These are phyloP conservation scores for Stylophora pistillata DNA, from an alignment of 64 coral and sea anemone species.

Conservation along the genomic window DNA sequence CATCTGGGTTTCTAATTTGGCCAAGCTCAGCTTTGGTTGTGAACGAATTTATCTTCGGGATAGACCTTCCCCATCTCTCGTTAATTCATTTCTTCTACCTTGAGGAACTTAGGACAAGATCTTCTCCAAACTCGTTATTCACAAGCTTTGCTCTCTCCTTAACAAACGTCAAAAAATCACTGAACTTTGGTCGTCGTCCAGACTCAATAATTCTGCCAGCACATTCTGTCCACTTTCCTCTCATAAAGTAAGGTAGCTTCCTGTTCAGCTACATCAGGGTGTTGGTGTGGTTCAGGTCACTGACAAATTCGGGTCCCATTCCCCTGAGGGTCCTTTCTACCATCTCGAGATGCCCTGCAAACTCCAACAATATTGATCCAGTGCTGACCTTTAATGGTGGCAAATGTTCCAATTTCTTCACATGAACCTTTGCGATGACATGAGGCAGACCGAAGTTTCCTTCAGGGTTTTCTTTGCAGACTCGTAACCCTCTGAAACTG, in stretches of 20 bases:
- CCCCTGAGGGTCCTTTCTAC: constrained; percentile 52
- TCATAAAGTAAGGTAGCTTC: too few relatives aligned
- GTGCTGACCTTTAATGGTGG: constrained; percentile 28
- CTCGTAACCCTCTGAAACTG: constrained; percentile 55
- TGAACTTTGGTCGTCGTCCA: constrained; percentile 54
- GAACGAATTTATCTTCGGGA: not conserved
- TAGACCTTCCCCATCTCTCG: not conserved
- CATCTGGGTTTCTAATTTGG: not conserved
- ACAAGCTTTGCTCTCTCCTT: constrained; percentile 59
- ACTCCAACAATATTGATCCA: constrained; percentile 35
- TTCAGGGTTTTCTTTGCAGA: constrained; percentile 48
- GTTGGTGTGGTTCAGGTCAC: constrained; percentile 60
- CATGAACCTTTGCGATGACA: constrained; percentile 59
- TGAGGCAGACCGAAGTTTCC: constrained; percentile 64
- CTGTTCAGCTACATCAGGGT: too few relatives aligned
- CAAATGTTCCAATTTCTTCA: constrained; percentile 46
- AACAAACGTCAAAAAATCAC: constrained; percentile 62
- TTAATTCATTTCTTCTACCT: constrained; percentile 18
- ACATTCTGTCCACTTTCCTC: too few relatives aligned
- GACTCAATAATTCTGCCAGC: too few relatives aligned
- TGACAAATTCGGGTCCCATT: constrained; percentile 65
- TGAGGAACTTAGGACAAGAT: constrained; percentile 2
- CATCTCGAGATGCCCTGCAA: constrained; percentile 29
- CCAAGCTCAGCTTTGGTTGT: not conserved
- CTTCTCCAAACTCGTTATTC: constrained; percentile 82